Evolutionary conservation across 2,797 vertebrate genomes (phyloP).

Genomic region (Ctenopoma kingsleyae): DNA sequence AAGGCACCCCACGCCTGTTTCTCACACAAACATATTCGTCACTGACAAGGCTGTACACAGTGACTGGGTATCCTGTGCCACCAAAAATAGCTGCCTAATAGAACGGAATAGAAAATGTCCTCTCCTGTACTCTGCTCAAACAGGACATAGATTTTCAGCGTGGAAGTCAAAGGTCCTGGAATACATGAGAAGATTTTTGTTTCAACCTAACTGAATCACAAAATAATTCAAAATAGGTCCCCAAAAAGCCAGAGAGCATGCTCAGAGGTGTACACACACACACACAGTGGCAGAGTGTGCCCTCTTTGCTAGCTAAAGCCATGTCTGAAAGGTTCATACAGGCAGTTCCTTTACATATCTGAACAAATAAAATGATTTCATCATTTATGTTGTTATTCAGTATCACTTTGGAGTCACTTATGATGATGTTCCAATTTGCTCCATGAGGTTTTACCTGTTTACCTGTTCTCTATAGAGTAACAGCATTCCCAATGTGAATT

Average conservation of each 20-base stretch:
- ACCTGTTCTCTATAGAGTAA: neutral
- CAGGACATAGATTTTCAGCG: constrained; percentile 39
- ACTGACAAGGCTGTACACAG: constrained; percentile 76
- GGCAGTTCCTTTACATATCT: neutral
- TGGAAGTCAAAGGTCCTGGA: constrained; percentile 53
- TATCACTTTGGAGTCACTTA: neutral
- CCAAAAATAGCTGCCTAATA: constrained; percentile 76
- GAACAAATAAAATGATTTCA: neutral
- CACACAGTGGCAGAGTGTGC: constrained; percentile 4
- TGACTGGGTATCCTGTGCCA: constrained; percentile 75
- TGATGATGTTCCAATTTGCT: neutral
- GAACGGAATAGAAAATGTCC: constrained; percentile 58
- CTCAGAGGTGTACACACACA: constrained; percentile 12
- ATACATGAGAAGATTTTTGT: constrained; percentile 52
- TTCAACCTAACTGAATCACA: constrained; percentile 70
- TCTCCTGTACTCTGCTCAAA: constrained; percentile 54
- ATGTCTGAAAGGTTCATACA: constrained; percentile 27
- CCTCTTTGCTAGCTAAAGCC: constrained; percentile 18
- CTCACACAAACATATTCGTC: constrained; percentile 80
- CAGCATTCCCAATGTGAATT: too few relatives aligned
- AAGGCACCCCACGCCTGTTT: constrained; percentile 75
- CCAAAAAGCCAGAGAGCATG: constrained; percentile 28
- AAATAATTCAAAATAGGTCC: constrained; percentile 51
- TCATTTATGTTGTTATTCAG: neutral
- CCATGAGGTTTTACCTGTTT: neutral